Evolutionary conservation across 1,140 invertebrate species (phyloP).

Genomic region (Drosophila tsacasi): DNA sequence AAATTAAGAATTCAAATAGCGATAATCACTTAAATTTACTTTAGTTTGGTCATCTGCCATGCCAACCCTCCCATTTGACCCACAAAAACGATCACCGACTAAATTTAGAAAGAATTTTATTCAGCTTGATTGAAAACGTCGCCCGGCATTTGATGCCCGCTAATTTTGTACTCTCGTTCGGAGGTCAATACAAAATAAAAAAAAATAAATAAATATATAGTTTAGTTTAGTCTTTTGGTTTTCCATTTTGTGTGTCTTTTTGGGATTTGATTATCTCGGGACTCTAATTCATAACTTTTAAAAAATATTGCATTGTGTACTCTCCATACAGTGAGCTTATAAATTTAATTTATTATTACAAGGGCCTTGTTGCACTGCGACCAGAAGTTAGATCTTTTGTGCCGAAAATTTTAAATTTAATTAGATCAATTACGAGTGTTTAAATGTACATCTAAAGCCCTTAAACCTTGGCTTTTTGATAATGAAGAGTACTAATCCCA

Average conservation of each 20-base stretch:
- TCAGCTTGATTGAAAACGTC: slow-evolving; percentile 61
- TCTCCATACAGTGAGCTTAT: neutral
- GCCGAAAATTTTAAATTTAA: too few relatives aligned
- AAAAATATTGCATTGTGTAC: neutral
- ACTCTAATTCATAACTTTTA: neutral
- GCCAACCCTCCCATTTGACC: slow-evolving; percentile 53
- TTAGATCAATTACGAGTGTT: neutral
- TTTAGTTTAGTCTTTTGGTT: slow-evolving; percentile 27
- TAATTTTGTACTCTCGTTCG: slow-evolving; percentile 73
- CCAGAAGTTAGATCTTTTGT: too few relatives aligned
- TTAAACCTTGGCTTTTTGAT: neutral
- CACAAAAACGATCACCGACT: slow-evolving; percentile 44
- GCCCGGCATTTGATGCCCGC: slow-evolving; percentile 67
- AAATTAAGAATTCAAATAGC: neutral
- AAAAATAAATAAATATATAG: slow-evolving; percentile 16
- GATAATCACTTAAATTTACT: neutral
- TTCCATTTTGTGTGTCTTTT: slow-evolving; percentile 9
- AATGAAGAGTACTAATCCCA: neutral
- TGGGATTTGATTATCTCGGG: neutral
- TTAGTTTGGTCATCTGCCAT: slow-evolving; percentile 1
- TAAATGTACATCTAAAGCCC: neutral
- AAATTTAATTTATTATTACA: neutral
- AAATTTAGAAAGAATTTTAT: slow-evolving; percentile 70
- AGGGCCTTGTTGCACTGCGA: too few relatives aligned
- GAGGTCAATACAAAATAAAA: slow-evolving; percentile 49